phyloP scores from a whole-genome alignment of 2,797 vertebrate genomes.

The Allobates femoralis region DNA sequence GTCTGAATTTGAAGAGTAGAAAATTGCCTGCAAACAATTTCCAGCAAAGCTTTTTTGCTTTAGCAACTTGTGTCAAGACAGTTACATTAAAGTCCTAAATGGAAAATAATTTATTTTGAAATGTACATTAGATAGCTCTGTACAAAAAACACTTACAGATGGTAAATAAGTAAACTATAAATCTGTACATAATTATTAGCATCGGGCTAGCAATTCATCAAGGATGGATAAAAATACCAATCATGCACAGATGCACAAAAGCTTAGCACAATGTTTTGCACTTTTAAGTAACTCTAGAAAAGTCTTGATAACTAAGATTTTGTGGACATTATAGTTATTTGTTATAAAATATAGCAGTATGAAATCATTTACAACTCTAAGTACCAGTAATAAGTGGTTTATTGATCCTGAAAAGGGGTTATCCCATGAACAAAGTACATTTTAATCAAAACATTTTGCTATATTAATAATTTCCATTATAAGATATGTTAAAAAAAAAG shows the following conservation, averaged over 20 bases:
- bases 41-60: conserved; percentile 17
- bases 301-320: background rate
- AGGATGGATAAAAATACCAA: background rate
- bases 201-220: background rate
- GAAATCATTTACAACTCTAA: too few species aligned
- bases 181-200: conserved; percentile 6
- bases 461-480: too few species aligned
- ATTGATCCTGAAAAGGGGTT: too few species aligned
- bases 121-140: background rate
- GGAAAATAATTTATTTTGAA: conserved; percentile 25
- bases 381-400: too few species aligned
- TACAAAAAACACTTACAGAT: conserved; percentile 23
- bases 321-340: too few species aligned
- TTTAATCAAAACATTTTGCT: too few species aligned
- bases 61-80: conserved; percentile 10
- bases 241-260: background rate
- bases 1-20: conserved; percentile 17
- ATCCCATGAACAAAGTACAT: too few species aligned
- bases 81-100: conserved; percentile 32
- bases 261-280: background rate
- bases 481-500: too few species aligned
- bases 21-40: conserved; percentile 38
- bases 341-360: too few species aligned
- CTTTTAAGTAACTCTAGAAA: background rate
- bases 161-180: conserved; percentile 24